Evolutionary conservation across 2,797 vertebrate species (phyloP), one percentile per base, ranked within the genome.

Genomic region (Melanotaenia maccullochi): DNA sequence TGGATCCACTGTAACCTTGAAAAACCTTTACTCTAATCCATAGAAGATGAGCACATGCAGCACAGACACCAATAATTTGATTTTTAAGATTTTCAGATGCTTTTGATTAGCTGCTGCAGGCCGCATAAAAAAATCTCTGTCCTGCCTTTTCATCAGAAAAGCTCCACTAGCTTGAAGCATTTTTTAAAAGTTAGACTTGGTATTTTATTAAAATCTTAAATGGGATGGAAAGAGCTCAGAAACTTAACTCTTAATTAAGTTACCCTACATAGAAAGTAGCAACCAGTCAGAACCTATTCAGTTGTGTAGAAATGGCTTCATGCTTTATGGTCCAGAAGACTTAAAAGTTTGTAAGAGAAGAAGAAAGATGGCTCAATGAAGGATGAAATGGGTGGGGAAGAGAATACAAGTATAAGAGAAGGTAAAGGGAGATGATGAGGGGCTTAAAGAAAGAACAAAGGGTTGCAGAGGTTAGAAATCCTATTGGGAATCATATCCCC

Each of bases 401-500:
- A 72, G 49, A 24, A 52, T 51, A 70, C 58, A 38, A 70, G 51
- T 55, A 47, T 54, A 30, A 76, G 77, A 71, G 58, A 36, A 49
- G 68, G 74, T 69, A 71, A 80, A 73, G 62, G 24, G 68, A 75
- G 73, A 85, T 71, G 76, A 86, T 87, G 68, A 66, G 68, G 73
- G 67, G 78, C 64, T 87, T 89, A 87, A 47, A 75, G 68, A 61
- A 49, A 56, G 76, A 73, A 51, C 65, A 68, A 0, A 20, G 47
- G 84, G 84, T 85, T 54, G 68, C 44, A 64, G 64, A 81, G 78
- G 86, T 85, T 71, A 82, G 71, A 73, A 88, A 87, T 71, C 68
- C 76, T 71, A 88, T 84, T 78, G 82, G 79, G 64, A 81, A 81
- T 56, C 67, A 73, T 60, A 89, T 84, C 84, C 81, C 75, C 75